Base-by-base conservation (phyloP, 2,113 vertebrate species). In the Dipodomys spectabilis region DNA sequence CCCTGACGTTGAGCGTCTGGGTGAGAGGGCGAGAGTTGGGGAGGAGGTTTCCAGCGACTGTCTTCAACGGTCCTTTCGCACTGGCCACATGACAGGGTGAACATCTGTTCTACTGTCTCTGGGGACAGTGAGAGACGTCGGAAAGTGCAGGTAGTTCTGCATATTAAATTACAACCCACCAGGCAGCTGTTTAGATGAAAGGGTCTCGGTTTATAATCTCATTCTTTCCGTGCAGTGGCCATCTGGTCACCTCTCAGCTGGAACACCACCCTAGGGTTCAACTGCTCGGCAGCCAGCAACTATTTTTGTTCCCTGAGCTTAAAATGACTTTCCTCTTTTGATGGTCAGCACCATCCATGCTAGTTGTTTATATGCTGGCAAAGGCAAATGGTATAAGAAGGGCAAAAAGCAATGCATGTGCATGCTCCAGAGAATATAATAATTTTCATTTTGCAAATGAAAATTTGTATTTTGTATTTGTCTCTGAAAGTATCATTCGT, bases 161-260 rank as follows among this genome's bases (percentile, higher is more conserved):
- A 68, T 80, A 86, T 88, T 88, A 90, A 88, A 95, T 93, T 74
- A 88, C n/a, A 87, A 57, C 78, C 15, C 78, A 27, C 30, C n/a
- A 44, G 91, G 87, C 0, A 0, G 81, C 57, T 4, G 1, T 28
- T 68, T 62, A 79, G 82, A 85, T 87, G 78, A 93, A 77, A 91
- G 77, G 35, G 9, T 28, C 87, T 84, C 68, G 81, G 11, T 84
- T 80, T 35, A 64, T 80, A 53, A 90, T 82, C 53, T 94, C 81
- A 45, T 69, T 85, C 92, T 92, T 78, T 90, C 93, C 75, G 16
- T 62, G 90, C 82, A 80, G 90, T 85, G 39, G 28, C 85, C 94
- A 78, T 68, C 64, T n/a, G 79, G 67, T 82, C 85, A 60, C 62
- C 88, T 91, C 72, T 67, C 74, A 86, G 73, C 87, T 23, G 77